Evolutionary conservation across 35 echinoderm and acorn worm species (phyloP).

Genomic region (Eucidaris tribuloides): DNA sequence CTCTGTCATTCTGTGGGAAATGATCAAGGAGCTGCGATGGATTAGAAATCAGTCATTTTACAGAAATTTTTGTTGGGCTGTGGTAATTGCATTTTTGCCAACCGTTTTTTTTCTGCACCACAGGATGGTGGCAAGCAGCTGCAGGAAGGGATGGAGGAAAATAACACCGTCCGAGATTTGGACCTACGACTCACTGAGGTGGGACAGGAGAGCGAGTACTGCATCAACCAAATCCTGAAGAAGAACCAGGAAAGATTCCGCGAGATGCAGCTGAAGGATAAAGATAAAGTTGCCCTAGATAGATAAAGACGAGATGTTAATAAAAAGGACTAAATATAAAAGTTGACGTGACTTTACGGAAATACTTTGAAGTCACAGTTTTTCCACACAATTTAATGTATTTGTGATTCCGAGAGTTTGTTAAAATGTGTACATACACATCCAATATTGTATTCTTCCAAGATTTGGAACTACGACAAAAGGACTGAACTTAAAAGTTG

Average conservation of each 20-base stretch:
- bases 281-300: slow-evolving; percentile 41
- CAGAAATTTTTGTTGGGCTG: too few relatives aligned
- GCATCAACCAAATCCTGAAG: slow-evolving; percentile 98
- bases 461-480: neutral
- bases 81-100: too few relatives aligned
- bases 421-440: neutral
- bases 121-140: slow-evolving; percentile 96
- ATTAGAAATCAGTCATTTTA: too few relatives aligned
- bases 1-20: too few relatives aligned
- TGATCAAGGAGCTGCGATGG: too few relatives aligned
- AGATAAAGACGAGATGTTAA: too few relatives aligned
- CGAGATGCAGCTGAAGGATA: slow-evolving; percentile 42
- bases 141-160: slow-evolving; percentile 98
- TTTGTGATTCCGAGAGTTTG: neutral
- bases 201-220: slow-evolving; percentile 97
- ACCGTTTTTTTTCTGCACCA: neutral
- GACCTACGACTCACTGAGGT: slow-evolving; percentile 95
- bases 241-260: slow-evolving; percentile 83
- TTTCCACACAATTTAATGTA: neutral
- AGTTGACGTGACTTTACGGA: too few relatives aligned
- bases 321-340: too few relatives aligned
- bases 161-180: slow-evolving; percentile 70
- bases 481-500: too few relatives aligned
- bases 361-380: neutral
- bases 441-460: neutral